Evolutionary conservation across 2,797 vertebrate species (phyloP).

Genomic region (Vespertilio murinus): DNA sequence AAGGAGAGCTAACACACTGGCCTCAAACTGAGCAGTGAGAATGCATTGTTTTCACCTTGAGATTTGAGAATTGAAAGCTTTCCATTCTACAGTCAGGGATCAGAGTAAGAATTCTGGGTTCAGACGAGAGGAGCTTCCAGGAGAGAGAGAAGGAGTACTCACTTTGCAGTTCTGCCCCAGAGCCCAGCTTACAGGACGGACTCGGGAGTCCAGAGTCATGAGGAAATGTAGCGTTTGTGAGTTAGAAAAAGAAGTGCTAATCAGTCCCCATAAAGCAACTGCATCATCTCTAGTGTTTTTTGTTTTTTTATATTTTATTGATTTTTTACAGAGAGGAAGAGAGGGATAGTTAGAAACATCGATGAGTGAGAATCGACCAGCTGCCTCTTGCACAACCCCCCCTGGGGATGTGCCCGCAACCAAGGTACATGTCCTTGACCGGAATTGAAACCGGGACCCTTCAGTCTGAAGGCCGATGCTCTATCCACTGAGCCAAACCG

Average conservation of each 20-base stretch:
- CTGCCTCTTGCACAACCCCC: too few relatives aligned
- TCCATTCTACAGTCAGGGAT: neutral
- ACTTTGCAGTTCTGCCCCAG: neutral
- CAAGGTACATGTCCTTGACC: too few relatives aligned
- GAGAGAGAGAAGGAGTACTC: neutral
- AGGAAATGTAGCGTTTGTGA: neutral
- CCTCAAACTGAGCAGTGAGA: neutral
- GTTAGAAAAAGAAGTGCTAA: neutral
- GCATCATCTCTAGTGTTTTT: conserved; percentile 7
- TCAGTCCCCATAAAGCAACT: neutral
- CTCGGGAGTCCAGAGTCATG: neutral
- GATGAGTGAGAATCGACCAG: too few relatives aligned
- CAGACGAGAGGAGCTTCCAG: neutral
- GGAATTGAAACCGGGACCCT: too few relatives aligned
- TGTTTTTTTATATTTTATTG: too few relatives aligned
- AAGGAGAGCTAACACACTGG: neutral
- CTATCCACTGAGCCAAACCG: too few relatives aligned
- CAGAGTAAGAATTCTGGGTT: neutral
- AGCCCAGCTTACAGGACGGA: neutral
- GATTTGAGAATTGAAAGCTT: neutral
- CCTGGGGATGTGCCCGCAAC: too few relatives aligned
- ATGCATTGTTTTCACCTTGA: neutral
- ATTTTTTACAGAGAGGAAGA: too few relatives aligned
- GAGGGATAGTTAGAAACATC: too few relatives aligned
- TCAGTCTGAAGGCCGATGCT: too few relatives aligned